Evolutionary conservation across 2,797 vertebrate genomes (phyloP).

Genomic region (Myotis pilosus): DNA sequence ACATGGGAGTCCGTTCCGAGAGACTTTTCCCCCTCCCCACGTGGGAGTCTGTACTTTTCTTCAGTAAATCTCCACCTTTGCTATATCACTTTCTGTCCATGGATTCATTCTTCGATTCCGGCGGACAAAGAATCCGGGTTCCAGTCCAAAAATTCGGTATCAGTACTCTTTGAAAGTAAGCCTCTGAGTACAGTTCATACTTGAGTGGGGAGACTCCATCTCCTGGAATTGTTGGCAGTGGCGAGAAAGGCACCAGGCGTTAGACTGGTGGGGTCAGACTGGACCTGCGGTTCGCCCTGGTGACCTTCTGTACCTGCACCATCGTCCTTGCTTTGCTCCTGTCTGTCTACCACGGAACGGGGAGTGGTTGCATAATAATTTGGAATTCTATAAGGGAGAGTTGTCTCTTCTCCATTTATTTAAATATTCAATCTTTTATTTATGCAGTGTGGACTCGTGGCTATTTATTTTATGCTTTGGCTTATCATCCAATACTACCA

Average conservation of each 20-base stretch:
- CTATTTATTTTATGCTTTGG: not conserved
- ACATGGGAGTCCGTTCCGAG: too few relatives aligned
- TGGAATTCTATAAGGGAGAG: not conserved
- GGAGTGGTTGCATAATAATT: not conserved
- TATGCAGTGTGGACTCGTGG: not conserved
- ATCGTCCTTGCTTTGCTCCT: not conserved
- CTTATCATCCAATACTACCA: not conserved
- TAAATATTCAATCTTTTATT: not conserved
- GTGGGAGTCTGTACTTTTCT: too few relatives aligned
- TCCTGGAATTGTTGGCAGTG: not conserved
- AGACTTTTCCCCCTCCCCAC: too few relatives aligned
- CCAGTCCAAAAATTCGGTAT: too few relatives aligned
- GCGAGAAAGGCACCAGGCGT: not conserved
- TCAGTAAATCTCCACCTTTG: too few relatives aligned
- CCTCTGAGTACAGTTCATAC: not conserved
- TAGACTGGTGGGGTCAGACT: not conserved
- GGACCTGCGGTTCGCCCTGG: not conserved
- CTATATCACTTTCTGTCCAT: too few relatives aligned
- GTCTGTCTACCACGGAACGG: not conserved
- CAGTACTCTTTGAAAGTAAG: not conserved
- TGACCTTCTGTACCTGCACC: not conserved
- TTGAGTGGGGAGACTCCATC: not conserved
- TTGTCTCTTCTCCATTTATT: not conserved
- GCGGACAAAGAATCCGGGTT: too few relatives aligned
- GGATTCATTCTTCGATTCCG: too few relatives aligned